These are phyloP conservation scores for Oligia latruncula DNA, from an alignment of 2,888 invertebrate species.

Conservation along the genomic window DNA sequence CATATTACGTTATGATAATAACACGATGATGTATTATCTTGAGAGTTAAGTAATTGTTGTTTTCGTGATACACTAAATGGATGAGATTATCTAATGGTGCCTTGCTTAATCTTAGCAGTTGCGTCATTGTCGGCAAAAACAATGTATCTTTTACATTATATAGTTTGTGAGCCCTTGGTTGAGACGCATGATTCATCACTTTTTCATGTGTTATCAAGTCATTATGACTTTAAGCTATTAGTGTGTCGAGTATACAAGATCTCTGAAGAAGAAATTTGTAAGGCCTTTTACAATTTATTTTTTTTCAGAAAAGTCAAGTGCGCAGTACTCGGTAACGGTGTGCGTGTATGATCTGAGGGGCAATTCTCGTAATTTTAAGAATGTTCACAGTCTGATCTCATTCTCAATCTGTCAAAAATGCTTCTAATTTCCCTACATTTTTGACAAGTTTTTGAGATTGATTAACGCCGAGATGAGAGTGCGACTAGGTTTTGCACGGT, in stretches of 20 bases:
- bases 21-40: constrained; percentile 39
- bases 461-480: no score
- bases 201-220: not conserved
- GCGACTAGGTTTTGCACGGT: no score
- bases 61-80: constrained; percentile 45
- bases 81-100: constrained; percentile 47
- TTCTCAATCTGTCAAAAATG: no score
- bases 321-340: not conserved
- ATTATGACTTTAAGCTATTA: not conserved
- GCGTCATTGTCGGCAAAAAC: constrained; percentile 49
- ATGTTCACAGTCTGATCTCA: no score
- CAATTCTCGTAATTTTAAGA: no score
- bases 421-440: no score
- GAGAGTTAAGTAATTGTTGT: constrained; percentile 55
- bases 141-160: constrained; percentile 28
- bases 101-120: constrained; percentile 42
- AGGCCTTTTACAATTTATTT: not conserved
- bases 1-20: constrained; percentile 15
- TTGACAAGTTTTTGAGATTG: no score
- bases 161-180: not conserved
- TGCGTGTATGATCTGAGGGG: no score
- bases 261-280: not conserved
- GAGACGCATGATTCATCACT: constrained; percentile 22
- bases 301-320: not conserved
- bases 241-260: not conserved